Base-by-base conservation (phyloP, 1,140 invertebrate species). In the Palaemon carinicauda region DNA sequence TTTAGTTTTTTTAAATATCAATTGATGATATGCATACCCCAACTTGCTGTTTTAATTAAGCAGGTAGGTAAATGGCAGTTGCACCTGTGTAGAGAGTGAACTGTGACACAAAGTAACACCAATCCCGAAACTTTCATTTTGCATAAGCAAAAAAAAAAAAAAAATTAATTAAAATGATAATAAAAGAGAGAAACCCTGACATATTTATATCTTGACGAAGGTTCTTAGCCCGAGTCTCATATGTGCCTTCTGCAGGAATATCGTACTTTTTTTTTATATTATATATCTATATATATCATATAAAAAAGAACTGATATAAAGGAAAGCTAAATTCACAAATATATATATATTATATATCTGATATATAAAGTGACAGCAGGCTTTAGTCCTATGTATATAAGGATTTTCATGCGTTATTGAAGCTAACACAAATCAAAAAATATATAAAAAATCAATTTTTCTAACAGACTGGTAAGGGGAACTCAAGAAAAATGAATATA, bases 61-160 rank as follows among this genome's bases (percentile, higher is more conserved):
- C 86, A 88, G 87, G 87, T 88, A 88, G 82, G 87, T 80, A 51
- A 56, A 50, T 82, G 80, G 87, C 81, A 83, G 87, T 88, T 88
- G 87, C 87, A 83, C 56, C 65, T 78, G 52, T 82, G 86, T 87
- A 80, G 84, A 80, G 84, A 51, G 77, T 80, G 77, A 71, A 73
- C 79, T 80, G 79, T 87, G 84, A 87, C 84, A 87, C 84, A 69
- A n/a, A 79, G 77, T 87, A 73, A 87, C 84, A 87, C 84, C 78
- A 75, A 79, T 85, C 77, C 77, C 74, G 82, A 85, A 85, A 79
- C 69, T 71, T 71, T 71, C 65, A 51, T 71, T 41, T 21, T 17
- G 29, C 29, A 73, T 74, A 74, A 33, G 80, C 51, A 74, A 74
- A 60, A 1, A n/a, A n/a, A n/a, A n/a, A n/a, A n/a, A n/a, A n/a